Evolutionary conservation across 2,888 invertebrate genomes (phyloP), one percentile per base, ranked within the genome.

Genomic region (Drosophila robusta): DNA sequence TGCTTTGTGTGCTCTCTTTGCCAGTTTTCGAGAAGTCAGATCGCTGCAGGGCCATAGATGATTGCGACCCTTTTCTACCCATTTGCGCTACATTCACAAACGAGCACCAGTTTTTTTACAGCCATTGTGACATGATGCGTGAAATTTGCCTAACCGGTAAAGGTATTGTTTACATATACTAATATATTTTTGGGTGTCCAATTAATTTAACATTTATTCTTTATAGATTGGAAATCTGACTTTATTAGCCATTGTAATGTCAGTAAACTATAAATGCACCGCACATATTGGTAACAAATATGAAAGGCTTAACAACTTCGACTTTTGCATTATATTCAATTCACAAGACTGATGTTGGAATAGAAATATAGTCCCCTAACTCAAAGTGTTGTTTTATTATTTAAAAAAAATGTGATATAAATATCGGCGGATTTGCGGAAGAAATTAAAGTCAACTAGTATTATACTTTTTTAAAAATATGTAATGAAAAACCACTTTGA

Each of bases 41-140:
- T 38, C 62, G 66, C 42, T 88, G 88, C 52, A 68, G 52, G 46
- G 77, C 65, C 29, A 57, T 87, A 24, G 57, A 70, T 32, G 74
- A 78, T 16, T 90, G 90, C 47, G 90, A 90, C 68, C 78, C 79
- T 9, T 90, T 89, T 56, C 71, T 75, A 56, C 89, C 91, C n/a
- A 57, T 91, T 42, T 90, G 90, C 36, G 90, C 90, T 4, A 62
- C 84, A 3, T 75, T 78, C 42, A 74, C 66, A 41, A 77, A 77
- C n/a, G 90, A 90, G 39, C 91, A 91, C 66, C 90, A 90, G 67
- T 90, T 90, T 61, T 90, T 90, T 62, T 90, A 90, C 64, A 91
- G 90, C 32, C 90, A 91, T 11, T 90, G 90, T 63, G 91, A 90
- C 57, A 90, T 90, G 90, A 44, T 81, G 62, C 86, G 89, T 3